Conservation (phyloP, 2,888 invertebrate genomes). For the Trichogramma evanescens region DNA sequence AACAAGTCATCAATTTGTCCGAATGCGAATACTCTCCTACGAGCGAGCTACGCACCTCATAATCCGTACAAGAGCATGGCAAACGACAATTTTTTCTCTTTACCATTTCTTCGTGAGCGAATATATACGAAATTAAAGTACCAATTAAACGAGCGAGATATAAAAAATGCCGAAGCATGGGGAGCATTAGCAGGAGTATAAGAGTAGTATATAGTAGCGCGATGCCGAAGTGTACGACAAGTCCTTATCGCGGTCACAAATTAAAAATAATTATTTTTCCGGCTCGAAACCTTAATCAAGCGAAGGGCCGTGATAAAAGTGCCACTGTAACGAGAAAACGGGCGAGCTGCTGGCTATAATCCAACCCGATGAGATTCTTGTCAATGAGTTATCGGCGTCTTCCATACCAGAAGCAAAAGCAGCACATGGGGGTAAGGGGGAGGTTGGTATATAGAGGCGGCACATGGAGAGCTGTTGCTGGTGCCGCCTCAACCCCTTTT, state of each 20-base stretch:
- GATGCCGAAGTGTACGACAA: slow-evolving; percentile 33
- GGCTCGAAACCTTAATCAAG: slow-evolving; percentile 43
- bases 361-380: slow-evolving; percentile 45
- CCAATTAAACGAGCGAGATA: slow-evolving; percentile 30
- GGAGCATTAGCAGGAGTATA: slow-evolving; percentile 13
- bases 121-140: slow-evolving; percentile 33
- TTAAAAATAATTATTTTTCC: slow-evolving; percentile 48
- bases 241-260: slow-evolving; percentile 43
- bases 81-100: neutral
- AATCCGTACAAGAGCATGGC: neutral
- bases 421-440: slow-evolving; percentile 6
- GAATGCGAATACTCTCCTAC: no score
- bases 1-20: slow-evolving; percentile 9
- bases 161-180: slow-evolving; percentile 30
- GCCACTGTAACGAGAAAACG: slow-evolving; percentile 35
- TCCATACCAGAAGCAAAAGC: slow-evolving; percentile 33
- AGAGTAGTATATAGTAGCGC: neutral
- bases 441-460: no score
- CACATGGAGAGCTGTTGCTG: slow-evolving; percentile 22
- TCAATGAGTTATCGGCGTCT: slow-evolving; percentile 47
- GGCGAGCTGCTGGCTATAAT: slow-evolving; percentile 33
- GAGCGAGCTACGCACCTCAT: no score
- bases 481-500: slow-evolving; percentile 30
- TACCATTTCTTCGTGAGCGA: slow-evolving; percentile 5
- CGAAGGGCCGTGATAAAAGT: slow-evolving; percentile 20